A percentile compares a stretch with the other conserved stretches of the same genome.
These are phyloP conservation scores for Heliconius ethilla DNA, from an alignment of 2,888 invertebrate genomes.

Conservation along the genomic window DNA sequence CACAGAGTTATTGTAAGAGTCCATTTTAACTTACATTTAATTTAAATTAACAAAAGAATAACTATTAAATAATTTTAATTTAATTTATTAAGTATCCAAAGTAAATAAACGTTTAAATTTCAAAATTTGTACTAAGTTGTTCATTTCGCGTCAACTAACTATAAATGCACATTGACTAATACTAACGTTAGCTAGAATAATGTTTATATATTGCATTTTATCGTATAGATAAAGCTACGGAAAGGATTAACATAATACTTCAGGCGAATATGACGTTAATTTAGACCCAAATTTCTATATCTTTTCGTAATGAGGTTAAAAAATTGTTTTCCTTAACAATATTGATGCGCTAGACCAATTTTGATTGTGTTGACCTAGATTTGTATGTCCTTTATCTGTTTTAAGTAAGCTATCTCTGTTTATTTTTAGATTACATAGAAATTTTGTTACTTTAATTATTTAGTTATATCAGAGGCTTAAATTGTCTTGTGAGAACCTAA, in stretches of 20 bases:
- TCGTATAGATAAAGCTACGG: slow-evolving; percentile 38
- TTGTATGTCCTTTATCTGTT: slow-evolving; percentile 1
- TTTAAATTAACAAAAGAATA: background rate
- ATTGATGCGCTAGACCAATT: background rate
- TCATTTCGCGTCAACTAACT: background rate
- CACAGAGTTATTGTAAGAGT: slow-evolving; percentile 29
- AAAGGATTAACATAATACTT: slow-evolving; percentile 30
- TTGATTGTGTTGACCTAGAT: slow-evolving; percentile 9
- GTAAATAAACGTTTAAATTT: background rate
- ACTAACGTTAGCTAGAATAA: slow-evolving; percentile 24
- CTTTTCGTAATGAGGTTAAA: slow-evolving; percentile 19
- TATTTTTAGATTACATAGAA: background rate
- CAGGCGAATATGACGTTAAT: slow-evolving; percentile 38
- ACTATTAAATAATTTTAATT: background rate
- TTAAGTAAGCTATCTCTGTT: background rate
- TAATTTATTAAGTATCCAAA: background rate
- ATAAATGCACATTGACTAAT: slow-evolving; percentile 16
- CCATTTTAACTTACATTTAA: slow-evolving; percentile 34
- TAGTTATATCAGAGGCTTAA: background rate
- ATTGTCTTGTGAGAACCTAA: background rate
- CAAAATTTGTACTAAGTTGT: background rate
- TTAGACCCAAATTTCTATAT: slow-evolving; percentile 36
- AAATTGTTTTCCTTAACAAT: slow-evolving; percentile 21
- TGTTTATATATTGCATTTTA: slow-evolving; percentile 34
- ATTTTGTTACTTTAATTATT: background rate